Conservation (phyloP, 2,797 vertebrate genomes). For the Nyctibius grandis region DNA sequence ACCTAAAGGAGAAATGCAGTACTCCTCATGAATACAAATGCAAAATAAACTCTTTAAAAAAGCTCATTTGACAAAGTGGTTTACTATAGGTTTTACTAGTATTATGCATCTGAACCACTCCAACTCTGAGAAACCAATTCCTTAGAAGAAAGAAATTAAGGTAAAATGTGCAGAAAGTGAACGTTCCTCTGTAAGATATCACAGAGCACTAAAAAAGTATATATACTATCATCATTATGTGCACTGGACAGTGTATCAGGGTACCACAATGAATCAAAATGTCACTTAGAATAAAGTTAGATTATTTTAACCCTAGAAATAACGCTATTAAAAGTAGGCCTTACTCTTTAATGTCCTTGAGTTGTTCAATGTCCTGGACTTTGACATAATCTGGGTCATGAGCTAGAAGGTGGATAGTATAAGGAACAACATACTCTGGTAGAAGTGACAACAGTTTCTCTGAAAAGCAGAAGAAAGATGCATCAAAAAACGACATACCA, state of each 20-base stretch:
- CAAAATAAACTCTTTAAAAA: not conserved
- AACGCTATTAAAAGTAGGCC: slow-evolving; percentile 39
- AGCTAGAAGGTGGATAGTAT: slow-evolving; percentile 95
- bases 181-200: not conserved
- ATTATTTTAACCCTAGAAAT: not conserved
- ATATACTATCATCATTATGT: not conserved
- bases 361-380: slow-evolving; percentile 96
- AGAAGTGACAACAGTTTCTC: slow-evolving; percentile 95
- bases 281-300: not conserved
- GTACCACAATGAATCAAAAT: not conserved
- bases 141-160: not conserved
- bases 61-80: not conserved
- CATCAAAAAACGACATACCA: slow-evolving; percentile 27
- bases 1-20: slow-evolving; percentile 72
- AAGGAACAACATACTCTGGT: slow-evolving; percentile 97
- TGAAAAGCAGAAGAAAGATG: slow-evolving; percentile 68
- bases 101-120: not conserved
- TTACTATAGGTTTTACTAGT: not conserved
- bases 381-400: slow-evolving; percentile 98
- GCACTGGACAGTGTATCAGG: not conserved
- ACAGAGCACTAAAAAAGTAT: not conserved
- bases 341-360: slow-evolving; percentile 99
- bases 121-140: not conserved
- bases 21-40: not conserved
- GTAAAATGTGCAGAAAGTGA: not conserved